Percentiles rank a stretch among this genome's conserved stretches.
These are phyloP conservation scores for Cephus rjabovi DNA, from an alignment of 2,888 invertebrate species.

Conservation along the genomic window DNA sequence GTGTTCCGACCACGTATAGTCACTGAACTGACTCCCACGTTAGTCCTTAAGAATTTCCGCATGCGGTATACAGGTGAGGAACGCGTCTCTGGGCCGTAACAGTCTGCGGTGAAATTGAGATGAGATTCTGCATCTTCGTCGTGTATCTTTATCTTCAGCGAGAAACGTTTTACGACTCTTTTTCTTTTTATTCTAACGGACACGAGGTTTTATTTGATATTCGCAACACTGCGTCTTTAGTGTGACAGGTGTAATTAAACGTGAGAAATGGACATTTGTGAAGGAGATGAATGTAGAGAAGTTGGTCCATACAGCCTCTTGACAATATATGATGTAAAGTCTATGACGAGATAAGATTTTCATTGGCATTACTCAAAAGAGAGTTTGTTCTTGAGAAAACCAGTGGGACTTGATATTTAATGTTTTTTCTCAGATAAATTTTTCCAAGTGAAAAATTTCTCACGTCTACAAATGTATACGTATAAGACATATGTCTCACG, in stretches of 20 bases:
- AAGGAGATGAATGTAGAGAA: background rate
- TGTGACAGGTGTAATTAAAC: background rate
- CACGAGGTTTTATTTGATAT: background rate
- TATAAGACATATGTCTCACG: background rate
- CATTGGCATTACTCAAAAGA: background rate
- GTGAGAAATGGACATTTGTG: background rate
- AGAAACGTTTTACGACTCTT: background rate
- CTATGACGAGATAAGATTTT: background rate
- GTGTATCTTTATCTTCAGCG: background rate
- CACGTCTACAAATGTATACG: slow-evolving; percentile 2
- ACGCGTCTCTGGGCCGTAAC: background rate
- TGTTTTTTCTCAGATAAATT: background rate
- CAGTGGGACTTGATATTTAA: background rate
- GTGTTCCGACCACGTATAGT: slow-evolving; percentile 18
- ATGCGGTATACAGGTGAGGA: background rate
- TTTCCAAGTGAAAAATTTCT: background rate
- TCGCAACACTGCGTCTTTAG: background rate
- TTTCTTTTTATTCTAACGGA: background rate
- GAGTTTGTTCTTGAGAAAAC: background rate
- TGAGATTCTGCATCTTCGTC: background rate
- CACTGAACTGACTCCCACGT: background rate
- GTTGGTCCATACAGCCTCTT: background rate
- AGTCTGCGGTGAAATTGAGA: slow-evolving; percentile 4
- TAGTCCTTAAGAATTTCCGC: background rate
- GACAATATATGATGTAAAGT: background rate